These are phyloP conservation scores for Neotoxoptera formosana DNA, from an alignment of 1,140 invertebrate species.

Conservation along the genomic window DNA sequence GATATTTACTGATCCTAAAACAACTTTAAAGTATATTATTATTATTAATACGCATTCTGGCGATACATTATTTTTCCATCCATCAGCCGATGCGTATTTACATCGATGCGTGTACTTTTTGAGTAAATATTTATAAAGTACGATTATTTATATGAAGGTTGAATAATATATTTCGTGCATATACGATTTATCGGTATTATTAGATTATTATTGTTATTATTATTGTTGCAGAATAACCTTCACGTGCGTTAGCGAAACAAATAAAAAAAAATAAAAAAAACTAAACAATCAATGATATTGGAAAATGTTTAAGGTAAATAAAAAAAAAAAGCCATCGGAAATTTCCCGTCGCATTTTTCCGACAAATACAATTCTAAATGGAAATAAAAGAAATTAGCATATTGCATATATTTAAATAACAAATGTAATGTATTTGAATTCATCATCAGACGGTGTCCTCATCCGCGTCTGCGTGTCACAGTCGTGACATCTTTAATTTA, in stretches of 20 bases:
- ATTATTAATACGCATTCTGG: background rate
- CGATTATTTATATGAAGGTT: background rate
- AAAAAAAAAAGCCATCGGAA: background rate
- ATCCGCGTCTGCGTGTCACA: background rate
- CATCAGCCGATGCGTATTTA: background rate
- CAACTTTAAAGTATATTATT: background rate
- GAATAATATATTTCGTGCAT: background rate
- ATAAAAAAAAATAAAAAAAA: background rate
- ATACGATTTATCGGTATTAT: background rate
- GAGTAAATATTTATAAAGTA: background rate
- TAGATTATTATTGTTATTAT: background rate
- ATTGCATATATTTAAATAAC: slow-evolving; percentile 2
- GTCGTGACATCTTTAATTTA: background rate
- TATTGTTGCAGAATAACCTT: background rate
- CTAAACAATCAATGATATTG: background rate
- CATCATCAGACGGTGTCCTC: background rate
- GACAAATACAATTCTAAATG: slow-evolving; percentile 11
- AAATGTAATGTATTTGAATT: slow-evolving; percentile 12
- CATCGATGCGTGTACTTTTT: background rate
- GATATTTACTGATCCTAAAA: background rate
- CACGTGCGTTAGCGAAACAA: background rate
- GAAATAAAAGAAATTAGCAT: slow-evolving; percentile 15
- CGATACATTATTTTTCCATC: background rate
- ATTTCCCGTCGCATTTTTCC: background rate
- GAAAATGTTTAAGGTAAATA: background rate